A percentile compares a stretch with the other conserved stretches of the same genome.
phyloP scores from a whole-genome alignment of 2,113 vertebrate genomes.

The Embiotoca jacksoni region DNA sequence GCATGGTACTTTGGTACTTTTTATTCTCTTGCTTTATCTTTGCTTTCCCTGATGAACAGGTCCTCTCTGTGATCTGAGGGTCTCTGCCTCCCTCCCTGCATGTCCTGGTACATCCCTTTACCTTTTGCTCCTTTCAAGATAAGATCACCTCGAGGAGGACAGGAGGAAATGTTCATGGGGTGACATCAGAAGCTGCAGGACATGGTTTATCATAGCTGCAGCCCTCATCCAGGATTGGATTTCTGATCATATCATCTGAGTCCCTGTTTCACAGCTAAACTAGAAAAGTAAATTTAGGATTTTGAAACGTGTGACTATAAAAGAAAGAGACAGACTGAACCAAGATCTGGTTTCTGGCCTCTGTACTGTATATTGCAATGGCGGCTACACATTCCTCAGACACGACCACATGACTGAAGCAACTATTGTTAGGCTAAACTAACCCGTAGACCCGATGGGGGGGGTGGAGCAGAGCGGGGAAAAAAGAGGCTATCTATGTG shows the following conservation, averaged over 20 bases:
- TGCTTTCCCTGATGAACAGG: neutral
- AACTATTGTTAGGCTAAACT: constrained; percentile 65
- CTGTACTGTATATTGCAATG: constrained; percentile 74
- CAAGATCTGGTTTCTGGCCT: constrained; percentile 63
- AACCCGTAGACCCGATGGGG: constrained; percentile 51
- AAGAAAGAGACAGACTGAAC: constrained; percentile 42
- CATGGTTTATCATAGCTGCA: constrained; percentile 29
- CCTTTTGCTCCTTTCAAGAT: neutral
- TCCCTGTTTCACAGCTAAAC: neutral
- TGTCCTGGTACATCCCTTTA: neutral
- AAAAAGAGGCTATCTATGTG: constrained; percentile 46
- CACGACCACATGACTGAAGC: constrained; percentile 72
- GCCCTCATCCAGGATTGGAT: constrained; percentile 12
- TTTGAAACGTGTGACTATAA: constrained; percentile 20
- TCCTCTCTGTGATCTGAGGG: neutral
- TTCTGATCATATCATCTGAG: constrained; percentile 41
- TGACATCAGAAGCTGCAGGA: constrained; percentile 9
- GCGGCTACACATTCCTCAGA: constrained; percentile 79
- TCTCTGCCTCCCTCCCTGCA: neutral
- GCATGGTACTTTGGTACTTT: neutral
- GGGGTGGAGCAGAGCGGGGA: neutral
- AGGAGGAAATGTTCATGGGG: constrained; percentile 10
- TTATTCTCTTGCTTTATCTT: neutral
- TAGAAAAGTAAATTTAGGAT: constrained; percentile 31
- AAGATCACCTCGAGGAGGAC: neutral